Base-by-base conservation (phyloP, 2,113 vertebrate genomes). In the Vulpes lagopus region DNA sequence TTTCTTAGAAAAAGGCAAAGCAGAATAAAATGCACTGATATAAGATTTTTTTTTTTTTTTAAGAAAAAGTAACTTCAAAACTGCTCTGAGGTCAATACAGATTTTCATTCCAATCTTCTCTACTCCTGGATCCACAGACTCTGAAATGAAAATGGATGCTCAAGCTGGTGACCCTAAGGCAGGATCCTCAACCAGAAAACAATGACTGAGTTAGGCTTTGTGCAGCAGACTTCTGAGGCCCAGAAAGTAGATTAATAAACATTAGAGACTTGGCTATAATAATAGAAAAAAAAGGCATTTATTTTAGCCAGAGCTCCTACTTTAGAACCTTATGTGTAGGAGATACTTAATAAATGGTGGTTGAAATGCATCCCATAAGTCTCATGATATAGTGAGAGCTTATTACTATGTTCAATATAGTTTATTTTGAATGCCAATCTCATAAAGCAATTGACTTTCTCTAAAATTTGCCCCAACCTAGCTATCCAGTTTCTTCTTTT, bases 101-200 rank as follows among this genome's bases (percentile, higher is more conserved):
- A 93, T 80, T 93, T 96, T 93, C 81, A 80, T 84, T 67, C 59
- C 91, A 85, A 74, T 95, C 67, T 93, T 89, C 35, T 64, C 17
- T 86, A 17, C 53, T 92, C 9, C 60, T 79, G 59, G 69, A 94
- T 90, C 60, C 83, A 82, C 55, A 49, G 88, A 43, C 62, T 92
- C 69, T 60, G 79, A 83, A 94, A 95, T 92, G 92, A 96, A 94
- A 90, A 97, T 4, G 35, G n/a, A 93, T 5, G 0, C 23, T 97
- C 92, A 73, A n/a, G 23, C 38, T 67, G 71, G 65, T 86, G 65
- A 93, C 67, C n/a, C 89, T 35, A 23, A 81, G 67, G 89, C 23
- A 87, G 73, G 17, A 76, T 59, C 22, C 10, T 74, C 8, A 60
- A 25, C 71, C 15, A 25, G 91, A 69, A 86, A 95, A 82, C 71